These are phyloP conservation scores for Gobio occitaniae DNA, from an alignment of 2,797 vertebrate species.

Conservation along the genomic window DNA sequence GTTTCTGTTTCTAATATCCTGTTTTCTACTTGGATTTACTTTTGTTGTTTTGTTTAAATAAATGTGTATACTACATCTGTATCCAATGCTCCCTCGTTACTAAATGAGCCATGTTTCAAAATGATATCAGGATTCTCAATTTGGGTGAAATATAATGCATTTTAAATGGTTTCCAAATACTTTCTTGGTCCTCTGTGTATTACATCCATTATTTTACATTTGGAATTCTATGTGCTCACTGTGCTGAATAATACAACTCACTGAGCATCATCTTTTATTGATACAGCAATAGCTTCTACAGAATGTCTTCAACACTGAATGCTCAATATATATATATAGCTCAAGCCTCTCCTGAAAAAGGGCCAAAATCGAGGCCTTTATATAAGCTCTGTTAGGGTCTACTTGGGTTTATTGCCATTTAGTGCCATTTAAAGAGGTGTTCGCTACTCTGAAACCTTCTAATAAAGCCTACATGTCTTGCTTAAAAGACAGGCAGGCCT, in stretches of 20 bases:
- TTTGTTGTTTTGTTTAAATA: too few relatives aligned
- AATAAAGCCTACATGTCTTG: constrained; percentile 42
- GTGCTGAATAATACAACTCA: constrained; percentile 61
- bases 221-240: constrained; percentile 4
- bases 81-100: not conserved
- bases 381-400: constrained; percentile 50
- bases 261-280: constrained; percentile 29
- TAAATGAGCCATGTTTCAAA: not conserved
- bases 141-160: not conserved
- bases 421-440: constrained; percentile 56
- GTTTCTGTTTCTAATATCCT: too few relatives aligned
- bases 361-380: constrained; percentile 27
- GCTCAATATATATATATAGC: constrained; percentile 40
- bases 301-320: constrained; percentile 49
- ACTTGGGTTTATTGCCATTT: constrained; percentile 54
- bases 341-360: constrained; percentile 18
- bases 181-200: not conserved
- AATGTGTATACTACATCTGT: too few relatives aligned
- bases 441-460: constrained; percentile 44
- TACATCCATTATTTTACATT: constrained; percentile 13
- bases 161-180: not conserved
- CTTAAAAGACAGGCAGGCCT: constrained; percentile 31
- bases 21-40: too few relatives aligned
- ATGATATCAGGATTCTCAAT: not conserved
- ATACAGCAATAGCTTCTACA: constrained; percentile 40